Base-by-base conservation (phyloP, 35 echinoderm and acorn worm genomes). In the Apostichopus japonicus region DNA sequence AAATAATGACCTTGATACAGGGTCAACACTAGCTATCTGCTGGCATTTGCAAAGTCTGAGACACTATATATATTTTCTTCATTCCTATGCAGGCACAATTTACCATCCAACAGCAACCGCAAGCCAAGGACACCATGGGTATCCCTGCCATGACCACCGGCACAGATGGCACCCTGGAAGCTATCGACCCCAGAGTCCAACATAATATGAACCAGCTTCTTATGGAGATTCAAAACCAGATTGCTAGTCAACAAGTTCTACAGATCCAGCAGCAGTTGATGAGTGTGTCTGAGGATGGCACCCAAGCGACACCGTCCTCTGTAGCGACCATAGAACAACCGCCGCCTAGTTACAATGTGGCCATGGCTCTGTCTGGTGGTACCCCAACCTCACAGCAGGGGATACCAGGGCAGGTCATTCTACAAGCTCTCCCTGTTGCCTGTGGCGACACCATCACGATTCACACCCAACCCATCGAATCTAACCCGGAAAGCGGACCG, bases 271-370 rank as follows among this genome's bases (percentile, higher is more conserved):
- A 93, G 86, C 87, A 93, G 79, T 80, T 95, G 92, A 86, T 95
- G 83, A 93, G 86, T 75, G 83, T 93, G 51, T 90, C 83, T 13
- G 94, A 95, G n/a, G 84, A 88, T 94, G 90, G 86, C 76, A 76
- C 19, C 93, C 15, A 91, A 86, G 84, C 90, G 87, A 83, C 63
- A 92, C 33, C 90, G 23, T 67, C 90, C 65, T 70, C 79, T 21
- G 77, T 90, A 21, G n/a, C 80, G 1, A 83, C 55, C 56, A 79
- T 57, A 16, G 53, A 88, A 27, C 95, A 94, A 63, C 91, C 97
- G 4, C 97, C 95, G 54, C 97, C 97, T 1, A 99, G 97, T 79
- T 99, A 99, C 90, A 96, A 92, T 80, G 91, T 94, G 13, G 95
- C 95, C 10, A 93, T 99, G 55, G 95, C 97, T 53, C 72, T 98